A percentile compares a stretch with the other conserved stretches of the same genome.
Evolutionary conservation across 2,797 vertebrate genomes (phyloP).

Genomic region (Cuniculus paca): DNA sequence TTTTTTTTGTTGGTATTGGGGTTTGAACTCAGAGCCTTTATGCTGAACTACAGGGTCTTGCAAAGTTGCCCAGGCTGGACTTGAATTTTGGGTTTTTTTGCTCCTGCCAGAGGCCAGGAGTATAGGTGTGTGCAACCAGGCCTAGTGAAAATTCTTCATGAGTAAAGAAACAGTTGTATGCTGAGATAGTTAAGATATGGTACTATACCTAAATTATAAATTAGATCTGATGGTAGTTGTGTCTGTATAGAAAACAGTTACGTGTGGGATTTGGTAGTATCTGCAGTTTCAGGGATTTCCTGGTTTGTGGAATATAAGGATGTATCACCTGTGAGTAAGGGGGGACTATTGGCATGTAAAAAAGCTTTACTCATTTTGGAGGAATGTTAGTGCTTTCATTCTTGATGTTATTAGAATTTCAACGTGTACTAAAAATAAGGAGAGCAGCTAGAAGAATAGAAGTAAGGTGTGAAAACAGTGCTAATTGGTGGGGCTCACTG

Average conservation of each 20-base stretch:
- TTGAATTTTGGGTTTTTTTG: not conserved
- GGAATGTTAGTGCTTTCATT: not conserved
- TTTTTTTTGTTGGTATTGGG: not conserved
- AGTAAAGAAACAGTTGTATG: not conserved
- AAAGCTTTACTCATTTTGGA: not conserved
- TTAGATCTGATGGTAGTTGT: not conserved
- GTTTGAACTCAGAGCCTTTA: not conserved
- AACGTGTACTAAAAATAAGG: not conserved
- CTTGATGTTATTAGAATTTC: slow-evolving; percentile 1
- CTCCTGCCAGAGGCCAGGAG: not conserved
- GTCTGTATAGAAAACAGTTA: not conserved
- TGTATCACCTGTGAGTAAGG: not conserved
- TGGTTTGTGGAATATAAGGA: not conserved
- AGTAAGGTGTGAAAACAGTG: not conserved
- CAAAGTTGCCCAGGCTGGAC: not conserved
- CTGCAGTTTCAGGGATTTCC: not conserved
- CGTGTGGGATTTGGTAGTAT: not conserved
- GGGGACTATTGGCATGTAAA: not conserved
- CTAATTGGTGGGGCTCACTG: not conserved
- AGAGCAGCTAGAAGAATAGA: not conserved
- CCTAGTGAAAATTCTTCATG: not conserved
- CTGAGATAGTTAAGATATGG: not conserved
- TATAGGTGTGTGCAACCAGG: not conserved
- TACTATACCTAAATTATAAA: not conserved
- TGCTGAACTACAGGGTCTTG: not conserved